Evolutionary conservation across 2,888 invertebrate genomes (phyloP), one percentile per base, ranked within the genome.

Genomic region (Pheosia tremula): DNA sequence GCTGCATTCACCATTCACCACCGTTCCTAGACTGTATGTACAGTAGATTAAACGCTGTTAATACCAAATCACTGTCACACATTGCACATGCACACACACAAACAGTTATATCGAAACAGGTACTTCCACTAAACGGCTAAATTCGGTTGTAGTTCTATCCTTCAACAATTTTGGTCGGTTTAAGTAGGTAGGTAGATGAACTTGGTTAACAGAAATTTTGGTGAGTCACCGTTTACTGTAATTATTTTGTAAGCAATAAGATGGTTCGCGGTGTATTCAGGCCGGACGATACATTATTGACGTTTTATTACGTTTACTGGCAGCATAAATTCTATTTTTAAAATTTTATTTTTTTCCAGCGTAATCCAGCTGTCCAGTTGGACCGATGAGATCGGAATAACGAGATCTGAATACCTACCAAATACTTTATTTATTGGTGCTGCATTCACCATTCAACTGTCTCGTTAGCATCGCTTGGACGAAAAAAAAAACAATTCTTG

Each of bases 21-120:
- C n/a, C 69, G 80, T 93, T 93, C 64, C 91, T 86, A 43, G 81
- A 69, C 45, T 79, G 76, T 41, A 80, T 67, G 59, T 88, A 91
- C 11, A 87, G 49, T 67, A 68, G 85, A 78, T 89, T 82, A 64
- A 75, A 83, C 55, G 73, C 64, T 9, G 69, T 39, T 36, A 57
- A 9, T 39, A 69, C 5, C n/a, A 74, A 64, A 53, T 68, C 75
- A 78, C 64, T 60, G 75, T 78, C 79, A n/a, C n/a, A n/a, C 85
- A 82, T 85, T 69, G 67, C 79, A n/a, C 49, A 55, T n/a, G 55
- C 43, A 13, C 9, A 38, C 54, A 54, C 37, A 4, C 50, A 47
- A 47, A 47, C 47, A 5, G 47, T 47, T 9, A 5, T 11, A n/a
- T 50, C 13, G 50, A 50, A 50, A 50, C 50, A 50, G n/a, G n/a